A percentile compares a stretch with the other conserved stretches of the same genome.
phyloP scores from a whole-genome alignment of 2,113 vertebrate genomes.

The Dissostichus mawsoni region DNA sequence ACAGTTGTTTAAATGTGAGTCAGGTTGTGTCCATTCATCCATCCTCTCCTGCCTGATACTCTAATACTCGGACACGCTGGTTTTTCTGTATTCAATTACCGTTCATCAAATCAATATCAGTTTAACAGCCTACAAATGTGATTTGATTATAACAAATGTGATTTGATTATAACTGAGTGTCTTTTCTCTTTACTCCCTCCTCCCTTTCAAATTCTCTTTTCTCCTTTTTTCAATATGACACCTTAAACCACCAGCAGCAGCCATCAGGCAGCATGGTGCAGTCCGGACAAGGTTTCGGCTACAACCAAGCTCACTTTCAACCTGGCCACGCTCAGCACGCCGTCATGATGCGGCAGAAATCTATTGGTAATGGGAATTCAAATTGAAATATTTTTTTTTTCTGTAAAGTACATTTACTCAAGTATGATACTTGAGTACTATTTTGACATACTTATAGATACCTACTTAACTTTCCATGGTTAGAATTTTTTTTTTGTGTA shows the following conservation, averaged over 20 bases:
- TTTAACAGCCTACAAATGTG: constrained; percentile 15
- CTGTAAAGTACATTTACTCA: no score
- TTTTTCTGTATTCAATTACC: constrained; percentile 24
- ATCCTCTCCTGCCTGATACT: constrained; percentile 39
- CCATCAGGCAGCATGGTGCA: constrained; percentile 81
- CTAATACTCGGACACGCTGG: constrained; percentile 6
- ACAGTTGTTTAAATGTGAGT: constrained; percentile 64
- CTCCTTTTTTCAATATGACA: constrained; percentile 49
- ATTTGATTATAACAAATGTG: constrained; percentile 23
- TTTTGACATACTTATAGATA: no score
- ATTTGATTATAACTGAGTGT: constrained; percentile 22
- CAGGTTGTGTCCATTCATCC: constrained; percentile 67
- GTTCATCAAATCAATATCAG: constrained; percentile 34
- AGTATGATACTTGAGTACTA: no score
- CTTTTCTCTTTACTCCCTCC: constrained; percentile 7
- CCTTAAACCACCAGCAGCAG: constrained; percentile 86
- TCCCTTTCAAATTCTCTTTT: background rate
- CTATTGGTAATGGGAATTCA: constrained; percentile 86
- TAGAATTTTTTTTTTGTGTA: no score
- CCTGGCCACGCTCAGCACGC: constrained; percentile 88
- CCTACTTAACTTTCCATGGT: no score
- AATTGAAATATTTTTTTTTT: background rate
- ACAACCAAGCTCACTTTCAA: constrained; percentile 90
- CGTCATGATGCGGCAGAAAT: constrained; percentile 91
- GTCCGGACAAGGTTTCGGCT: constrained; percentile 84